Base-by-base conservation (phyloP, 2,113 vertebrate genomes). In the Pachypanchax playfairii region DNA sequence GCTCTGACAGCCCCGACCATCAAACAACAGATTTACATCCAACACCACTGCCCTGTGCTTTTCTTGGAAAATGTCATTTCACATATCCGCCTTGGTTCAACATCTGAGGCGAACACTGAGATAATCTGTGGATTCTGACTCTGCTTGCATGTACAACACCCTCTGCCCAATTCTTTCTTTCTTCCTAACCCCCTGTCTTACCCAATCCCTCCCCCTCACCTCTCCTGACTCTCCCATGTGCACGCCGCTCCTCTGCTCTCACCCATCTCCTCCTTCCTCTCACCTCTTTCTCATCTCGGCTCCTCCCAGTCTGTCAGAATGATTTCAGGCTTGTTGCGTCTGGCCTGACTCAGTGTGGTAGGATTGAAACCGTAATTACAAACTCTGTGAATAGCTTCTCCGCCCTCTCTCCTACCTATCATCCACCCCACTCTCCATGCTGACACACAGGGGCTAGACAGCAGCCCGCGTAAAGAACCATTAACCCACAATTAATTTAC, bases 401-500 rank as follows among this genome's bases (percentile, higher is more conserved):
- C 69, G 60, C 70, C 77, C 73, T 72, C 55, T 42, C 65, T 78
- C n/a, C 79, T 63, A 73, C 76, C 80, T 80, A 82, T 79, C 82
- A 83, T 84, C 67, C 64, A 5, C 83, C 78, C 73, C 3, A 25
- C 73, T 66, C 77, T 68, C 62, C 66, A 43, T 1, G 38, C 64
- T 73, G 81, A 73, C 79, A 77, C 39, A 44, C 64, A 48, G 58
- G 18, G 61, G 64, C 77, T 73, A 80, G 51, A 75, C 71, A 83
- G 68, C 67, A 76, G 70, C n/a, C 60, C 42, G 41, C 26, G 51
- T 70, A 42, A 65, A 72, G 73, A 82, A 79, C 67, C 64, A 78
- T 89, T 88, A 87, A 89, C 84, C 72, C 68, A 61, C 74, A 87
- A 85, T 89, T 81, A 78, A 88, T 89, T 86, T 80, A 84, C 75